Evolutionary conservation across 2,113 vertebrate species (phyloP), one percentile per base, ranked within the genome.

Genomic region (Mirza zaza): DNA sequence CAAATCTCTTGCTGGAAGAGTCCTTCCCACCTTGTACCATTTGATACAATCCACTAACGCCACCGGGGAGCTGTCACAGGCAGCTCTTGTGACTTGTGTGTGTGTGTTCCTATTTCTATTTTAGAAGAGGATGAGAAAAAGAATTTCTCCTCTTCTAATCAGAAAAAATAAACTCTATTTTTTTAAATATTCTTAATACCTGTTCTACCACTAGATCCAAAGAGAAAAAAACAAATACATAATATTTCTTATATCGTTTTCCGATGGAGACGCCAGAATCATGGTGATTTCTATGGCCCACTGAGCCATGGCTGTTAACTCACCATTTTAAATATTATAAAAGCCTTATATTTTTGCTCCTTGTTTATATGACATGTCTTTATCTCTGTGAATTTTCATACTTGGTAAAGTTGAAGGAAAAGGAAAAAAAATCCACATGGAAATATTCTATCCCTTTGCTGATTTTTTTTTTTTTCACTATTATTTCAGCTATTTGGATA

Each of bases 111-210:
- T 27, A 29, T 5, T 93, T 76, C 57, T 27, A 83, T 77, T n/a
- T 93, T 96, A 89, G 14, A 94, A 59, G 42, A 88, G 13, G 0
- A 85, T 91, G 48, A 92, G 17, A 91, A 93, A n/a, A 67, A 18
- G 0, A n/a, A 65, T 65, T 14, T 59, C 65, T 10, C 25, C 15
- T 92, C 50, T 75, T 70, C 63, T 65, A 36, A 68, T 76, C 17
- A 87, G 94, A 36, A 27, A 55, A 55, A 14, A 50, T 15, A 48
- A 87, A 63, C 2, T 20, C 15, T 20, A 32, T 52, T 50, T 67
- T 20, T 34, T 10, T 55, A 20, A 87, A 39, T 36, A 71, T 32
- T 91, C 36, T 65, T 14, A 48, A 23, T 10, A 10, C 2, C 12
- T 25, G 9, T 61, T 92, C 63, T 39, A 21, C 3, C 59, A 34